These are phyloP conservation scores for Carassius gibelio DNA, from an alignment of 2,113 vertebrate genomes.

Conservation along the genomic window DNA sequence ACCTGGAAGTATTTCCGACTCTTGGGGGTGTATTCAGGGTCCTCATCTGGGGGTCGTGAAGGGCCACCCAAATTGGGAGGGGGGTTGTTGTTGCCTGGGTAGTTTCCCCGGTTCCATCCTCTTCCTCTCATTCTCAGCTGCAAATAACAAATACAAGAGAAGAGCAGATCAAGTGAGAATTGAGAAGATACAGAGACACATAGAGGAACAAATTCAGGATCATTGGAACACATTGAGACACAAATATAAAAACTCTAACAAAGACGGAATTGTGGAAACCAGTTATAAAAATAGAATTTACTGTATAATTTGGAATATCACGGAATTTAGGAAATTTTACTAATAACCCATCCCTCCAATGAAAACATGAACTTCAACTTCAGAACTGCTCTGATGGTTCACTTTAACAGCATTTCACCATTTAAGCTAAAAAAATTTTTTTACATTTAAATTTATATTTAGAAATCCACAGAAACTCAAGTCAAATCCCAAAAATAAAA, in stretches of 20 bases:
- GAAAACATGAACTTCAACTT: neutral
- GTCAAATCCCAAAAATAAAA: too few species aligned
- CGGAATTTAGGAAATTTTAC: too few species aligned
- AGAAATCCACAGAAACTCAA: too few species aligned
- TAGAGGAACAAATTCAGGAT: neutral
- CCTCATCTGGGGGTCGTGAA: slow-evolving; percentile 86
- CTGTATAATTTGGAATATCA: neutral
- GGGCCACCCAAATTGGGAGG: slow-evolving; percentile 79
- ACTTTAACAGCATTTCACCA: neutral
- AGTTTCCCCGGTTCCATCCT: slow-evolving; percentile 93
- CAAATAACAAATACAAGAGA: slow-evolving; percentile 44
- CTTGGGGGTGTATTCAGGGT: slow-evolving; percentile 96
- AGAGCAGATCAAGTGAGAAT: neutral
- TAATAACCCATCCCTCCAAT: neutral
- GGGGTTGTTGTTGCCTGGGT: slow-evolving; percentile 85
- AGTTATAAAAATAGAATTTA: neutral
- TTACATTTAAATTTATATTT: neutral
- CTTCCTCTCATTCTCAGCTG: slow-evolving; percentile 91
- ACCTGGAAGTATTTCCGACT: slow-evolving; percentile 99
- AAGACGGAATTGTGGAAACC: neutral
- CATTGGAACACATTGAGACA: neutral
- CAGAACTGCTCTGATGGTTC: neutral
- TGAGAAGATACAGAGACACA: neutral
- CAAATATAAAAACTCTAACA: neutral
- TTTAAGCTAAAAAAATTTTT: neutral